Evolutionary conservation across 2,888 invertebrate species (phyloP).

Genomic region (Apotomis betuletana): DNA sequence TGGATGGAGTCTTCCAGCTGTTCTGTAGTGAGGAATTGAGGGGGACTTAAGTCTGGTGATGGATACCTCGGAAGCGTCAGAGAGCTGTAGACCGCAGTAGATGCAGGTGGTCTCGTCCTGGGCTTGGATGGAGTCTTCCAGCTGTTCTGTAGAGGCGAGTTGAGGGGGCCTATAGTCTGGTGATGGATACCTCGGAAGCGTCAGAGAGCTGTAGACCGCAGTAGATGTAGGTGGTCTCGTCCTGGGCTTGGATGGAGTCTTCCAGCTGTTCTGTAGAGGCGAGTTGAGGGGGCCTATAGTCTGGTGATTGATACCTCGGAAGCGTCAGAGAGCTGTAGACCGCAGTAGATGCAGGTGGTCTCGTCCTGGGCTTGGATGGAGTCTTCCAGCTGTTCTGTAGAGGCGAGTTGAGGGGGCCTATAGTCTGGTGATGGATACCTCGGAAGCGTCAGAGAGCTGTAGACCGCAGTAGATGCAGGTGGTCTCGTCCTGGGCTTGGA

Average conservation of each 20-base stretch:
- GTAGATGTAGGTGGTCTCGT: conserved; percentile 68
- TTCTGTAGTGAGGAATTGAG: too few species aligned
- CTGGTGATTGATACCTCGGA: too few species aligned
- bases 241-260: conserved; percentile 63
- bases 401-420: neutral
- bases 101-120: conserved; percentile 67
- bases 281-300: too few species aligned
- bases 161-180: too few species aligned
- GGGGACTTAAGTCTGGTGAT: too few species aligned
- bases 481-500: conserved; percentile 67
- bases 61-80: conserved; percentile 51
- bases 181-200: conserved; percentile 48
- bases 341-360: conserved; percentile 67
- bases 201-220: conserved; percentile 59
- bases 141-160: too few species aligned
- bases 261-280: conserved; percentile 54
- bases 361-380: conserved; percentile 67
- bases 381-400: conserved; percentile 56
- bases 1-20: conserved; percentile 52
- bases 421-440: conserved; percentile 40
- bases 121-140: conserved; percentile 54
- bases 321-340: conserved; percentile 53
- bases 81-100: conserved; percentile 61
- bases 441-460: conserved; percentile 55
- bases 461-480: conserved; percentile 66